Conservation (phyloP, 2,113 vertebrate genomes). For the Vulpes lagopus region DNA sequence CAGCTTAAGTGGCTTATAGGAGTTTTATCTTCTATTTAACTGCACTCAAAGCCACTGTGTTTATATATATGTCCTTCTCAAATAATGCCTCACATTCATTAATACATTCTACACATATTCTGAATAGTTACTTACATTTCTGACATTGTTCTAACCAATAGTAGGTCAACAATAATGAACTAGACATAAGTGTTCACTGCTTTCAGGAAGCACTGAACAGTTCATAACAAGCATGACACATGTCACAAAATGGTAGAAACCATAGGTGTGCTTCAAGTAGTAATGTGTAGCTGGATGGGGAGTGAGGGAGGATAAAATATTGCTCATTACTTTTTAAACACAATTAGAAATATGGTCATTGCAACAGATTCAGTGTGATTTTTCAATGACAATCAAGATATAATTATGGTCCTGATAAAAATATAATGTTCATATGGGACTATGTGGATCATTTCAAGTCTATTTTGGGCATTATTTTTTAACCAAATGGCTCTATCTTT, state of each 20-base stretch:
- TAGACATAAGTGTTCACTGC: neutral
- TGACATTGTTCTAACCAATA: neutral
- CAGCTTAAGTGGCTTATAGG: neutral
- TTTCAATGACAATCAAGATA: conserved; percentile 41
- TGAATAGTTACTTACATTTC: neutral
- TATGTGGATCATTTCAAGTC: neutral
- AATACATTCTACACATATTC: conserved; percentile 48
- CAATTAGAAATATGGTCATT: neutral
- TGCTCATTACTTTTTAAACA: neutral
- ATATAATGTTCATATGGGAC: neutral
- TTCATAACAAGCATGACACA: neutral
- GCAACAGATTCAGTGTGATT: neutral
- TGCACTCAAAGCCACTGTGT: neutral
- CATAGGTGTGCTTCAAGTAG: neutral
- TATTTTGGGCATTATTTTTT: neutral
- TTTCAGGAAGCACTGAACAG: neutral
- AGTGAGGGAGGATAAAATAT: neutral
- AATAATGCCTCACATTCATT: neutral
- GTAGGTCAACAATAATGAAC: conserved; percentile 18
- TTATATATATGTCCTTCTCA: neutral
- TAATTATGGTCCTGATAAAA: neutral
- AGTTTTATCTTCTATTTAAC: conserved; percentile 50
- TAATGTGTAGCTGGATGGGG: neutral
- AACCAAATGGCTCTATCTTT: neutral
- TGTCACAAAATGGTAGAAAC: neutral